Base-by-base conservation (phyloP, 2,113 vertebrate genomes). In the Vulpes lagopus region DNA sequence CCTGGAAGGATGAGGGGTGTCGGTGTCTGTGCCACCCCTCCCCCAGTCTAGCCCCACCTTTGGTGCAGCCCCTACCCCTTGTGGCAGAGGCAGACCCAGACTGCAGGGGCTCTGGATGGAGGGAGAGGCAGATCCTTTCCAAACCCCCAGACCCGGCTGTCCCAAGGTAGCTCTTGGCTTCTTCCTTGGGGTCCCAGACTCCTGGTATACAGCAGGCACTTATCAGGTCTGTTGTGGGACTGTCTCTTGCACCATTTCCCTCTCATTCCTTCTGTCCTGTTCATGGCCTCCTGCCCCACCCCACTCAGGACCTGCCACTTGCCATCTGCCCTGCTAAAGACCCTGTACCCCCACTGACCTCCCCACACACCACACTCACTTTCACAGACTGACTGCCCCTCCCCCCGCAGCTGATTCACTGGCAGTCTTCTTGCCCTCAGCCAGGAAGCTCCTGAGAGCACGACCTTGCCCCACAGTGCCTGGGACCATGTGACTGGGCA, bases 401-500 rank as follows among this genome's bases (percentile, higher is more conserved):
- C 25, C 25, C 20, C 23, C 2, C 23, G 16, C 23, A 12, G 38
- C 43, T 6, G 71, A 10, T 5, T 8, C 53, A 8, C 5, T 65
- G 76, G 43, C 19, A 35, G 55, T 69, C 15, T 69, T 49, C n/a
- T 22, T 3, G 10, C 43, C 12, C 64, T 17, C 25, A n/a, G 74
- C 35, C 7, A 6, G n/a, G 55, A n/a, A 43, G 62, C 90, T 71
- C 64, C 16, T 55, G 78, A 85, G 69, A 88, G 51, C 69, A 6
- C 25, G 8, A 20, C 59, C 76, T 82, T 0, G 3, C 38, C 74
- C 53, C 25, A 1, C 8, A 25, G 51, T 0, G 1, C 27, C 32
- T 3, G 38, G 51, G 59, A 30, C 25, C 3, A 0, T 1, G 0
- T 0, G 0, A 0, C 0, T 0, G 7, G 82, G 53, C 73, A 25